Evolutionary conservation across 2,113 vertebrate species (phyloP).

Genomic region (Tupaia tana): DNA sequence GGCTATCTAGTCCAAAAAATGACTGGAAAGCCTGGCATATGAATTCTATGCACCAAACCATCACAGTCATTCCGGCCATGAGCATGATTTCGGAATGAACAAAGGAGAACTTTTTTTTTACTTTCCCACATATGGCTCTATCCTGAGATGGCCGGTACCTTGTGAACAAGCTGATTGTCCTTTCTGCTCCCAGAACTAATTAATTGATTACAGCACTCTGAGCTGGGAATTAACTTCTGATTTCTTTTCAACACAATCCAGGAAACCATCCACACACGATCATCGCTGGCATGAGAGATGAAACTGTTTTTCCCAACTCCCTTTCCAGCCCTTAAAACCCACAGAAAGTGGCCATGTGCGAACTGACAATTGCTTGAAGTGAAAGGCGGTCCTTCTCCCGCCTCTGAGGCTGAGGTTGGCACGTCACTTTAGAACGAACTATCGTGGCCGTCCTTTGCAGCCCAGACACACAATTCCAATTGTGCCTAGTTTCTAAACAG

Average conservation of each 20-base stretch:
- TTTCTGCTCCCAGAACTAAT: neutral
- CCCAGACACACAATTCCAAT: neutral
- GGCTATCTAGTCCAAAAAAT: neutral
- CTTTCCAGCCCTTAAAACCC: neutral
- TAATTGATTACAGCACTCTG: neutral
- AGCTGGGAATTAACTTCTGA: neutral
- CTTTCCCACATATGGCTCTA: neutral
- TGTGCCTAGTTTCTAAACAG: rapidly evolving
- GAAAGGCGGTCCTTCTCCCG: rapidly evolving
- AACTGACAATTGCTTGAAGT: neutral
- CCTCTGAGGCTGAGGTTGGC: neutral
- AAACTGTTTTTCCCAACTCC: neutral
- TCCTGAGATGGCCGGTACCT: neutral
- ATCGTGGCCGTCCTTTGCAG: rapidly evolving
- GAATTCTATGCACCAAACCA: neutral
- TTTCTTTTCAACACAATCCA: neutral
- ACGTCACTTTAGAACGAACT: rapidly evolving
- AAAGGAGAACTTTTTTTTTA: neutral
- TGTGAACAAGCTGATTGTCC: rapidly evolving
- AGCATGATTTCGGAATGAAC: neutral
- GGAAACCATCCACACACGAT: neutral
- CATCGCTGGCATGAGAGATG: neutral
- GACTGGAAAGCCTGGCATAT: neutral
- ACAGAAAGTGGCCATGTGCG: neutral
- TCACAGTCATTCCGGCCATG: neutral